Percentiles rank a stretch among this genome's conserved stretches.
phyloP scores from a whole-genome alignment of 64 coral and sea anemone species.

The Orbicella faveolata region DNA sequence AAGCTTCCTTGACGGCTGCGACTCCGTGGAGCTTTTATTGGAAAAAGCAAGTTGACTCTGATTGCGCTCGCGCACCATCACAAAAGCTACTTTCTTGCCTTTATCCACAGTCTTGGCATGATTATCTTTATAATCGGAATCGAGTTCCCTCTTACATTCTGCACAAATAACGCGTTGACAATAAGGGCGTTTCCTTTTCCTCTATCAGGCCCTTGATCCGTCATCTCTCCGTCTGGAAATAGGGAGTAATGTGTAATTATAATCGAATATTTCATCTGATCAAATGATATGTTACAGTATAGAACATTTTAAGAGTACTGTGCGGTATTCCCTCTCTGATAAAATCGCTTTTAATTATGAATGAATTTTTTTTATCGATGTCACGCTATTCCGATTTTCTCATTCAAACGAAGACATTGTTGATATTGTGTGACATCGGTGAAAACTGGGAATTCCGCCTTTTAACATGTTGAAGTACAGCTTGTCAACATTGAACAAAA shows the following conservation, averaged over 20 bases:
- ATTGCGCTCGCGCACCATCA: constrained; percentile 21
- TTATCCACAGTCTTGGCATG: constrained; percentile 32
- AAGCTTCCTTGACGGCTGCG: constrained; percentile 9
- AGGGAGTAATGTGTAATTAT: too few species aligned
- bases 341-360: too few species aligned
- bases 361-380: too few species aligned
- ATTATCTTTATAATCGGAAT: constrained; percentile 43
- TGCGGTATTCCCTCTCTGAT: too few species aligned
- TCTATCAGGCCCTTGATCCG: constrained; percentile 31
- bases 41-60: constrained; percentile 4
- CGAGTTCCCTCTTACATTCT: constrained; percentile 42
- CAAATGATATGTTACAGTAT: too few species aligned
- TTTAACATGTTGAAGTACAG: too few species aligned
- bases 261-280: too few species aligned
- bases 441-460: too few species aligned
- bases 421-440: not conserved
- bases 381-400: too few species aligned
- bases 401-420: too few species aligned
- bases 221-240: not conserved
- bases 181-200: constrained; percentile 24
- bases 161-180: constrained; percentile 17
- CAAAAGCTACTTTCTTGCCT: constrained; percentile 45
- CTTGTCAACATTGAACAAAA: too few species aligned
- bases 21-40: constrained; percentile 21
- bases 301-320: too few species aligned